Percentiles rank a stretch among this genome's conserved stretches.
phyloP scores from a whole-genome alignment of 2,113 vertebrate genomes.

The Atrichornis clamosus region DNA sequence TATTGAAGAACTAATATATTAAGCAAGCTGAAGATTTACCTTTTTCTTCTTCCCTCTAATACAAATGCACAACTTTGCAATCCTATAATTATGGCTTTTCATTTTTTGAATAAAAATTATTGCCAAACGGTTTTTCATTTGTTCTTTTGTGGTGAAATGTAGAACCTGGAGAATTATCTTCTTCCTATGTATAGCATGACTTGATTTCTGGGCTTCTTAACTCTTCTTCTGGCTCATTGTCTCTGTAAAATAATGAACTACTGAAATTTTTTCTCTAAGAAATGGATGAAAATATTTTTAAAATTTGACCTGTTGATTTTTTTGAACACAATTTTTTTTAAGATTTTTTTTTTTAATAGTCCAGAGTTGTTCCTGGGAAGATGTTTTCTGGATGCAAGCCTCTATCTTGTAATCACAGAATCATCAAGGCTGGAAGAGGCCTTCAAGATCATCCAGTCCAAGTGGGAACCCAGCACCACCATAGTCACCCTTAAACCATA shows the following conservation, averaged over 20 bases:
- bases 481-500: neutral
- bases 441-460: neutral
- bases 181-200: neutral
- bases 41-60: neutral
- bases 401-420: neutral
- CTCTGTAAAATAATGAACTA: neutral
- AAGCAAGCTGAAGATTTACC: neutral
- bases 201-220: neutral
- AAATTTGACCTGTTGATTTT: neutral
- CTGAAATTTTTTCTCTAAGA: neutral
- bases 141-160: neutral
- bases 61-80: neutral
- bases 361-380: neutral
- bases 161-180: neutral
- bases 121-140: neutral
- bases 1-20: conserved; percentile 27
- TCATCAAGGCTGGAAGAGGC: neutral
- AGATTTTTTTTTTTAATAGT: neutral
- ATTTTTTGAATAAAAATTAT: conserved; percentile 17
- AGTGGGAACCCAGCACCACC: neutral
- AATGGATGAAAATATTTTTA: neutral
- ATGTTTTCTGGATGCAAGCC: neutral
- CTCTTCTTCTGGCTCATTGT: neutral
- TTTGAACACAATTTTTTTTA: rapidly evolving
- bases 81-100: conserved; percentile 41